phyloP scores from a whole-genome alignment of 2,113 vertebrate genomes.

The Hippocampus guttulatus region DNA sequence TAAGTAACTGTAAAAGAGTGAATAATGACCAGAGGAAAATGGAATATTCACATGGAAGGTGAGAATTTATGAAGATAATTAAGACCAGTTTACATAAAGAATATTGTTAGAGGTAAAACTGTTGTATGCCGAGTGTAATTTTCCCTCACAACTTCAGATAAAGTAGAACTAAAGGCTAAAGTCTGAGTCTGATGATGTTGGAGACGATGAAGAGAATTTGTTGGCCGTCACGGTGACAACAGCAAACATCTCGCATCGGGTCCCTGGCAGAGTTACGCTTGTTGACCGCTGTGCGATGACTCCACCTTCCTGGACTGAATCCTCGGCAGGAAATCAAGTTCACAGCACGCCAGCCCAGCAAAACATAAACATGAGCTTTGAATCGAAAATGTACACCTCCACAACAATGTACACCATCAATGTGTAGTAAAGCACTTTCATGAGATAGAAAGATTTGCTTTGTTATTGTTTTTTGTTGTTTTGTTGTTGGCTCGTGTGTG shows the following conservation, averaged over 20 bases:
- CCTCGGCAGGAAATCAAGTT: slow-evolving; percentile 37
- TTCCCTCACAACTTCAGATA: background rate
- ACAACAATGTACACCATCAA: slow-evolving; percentile 1
- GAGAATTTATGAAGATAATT: background rate
- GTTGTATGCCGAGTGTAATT: background rate
- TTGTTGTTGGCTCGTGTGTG: too few relatives aligned
- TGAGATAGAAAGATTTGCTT: background rate
- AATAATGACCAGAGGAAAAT: background rate
- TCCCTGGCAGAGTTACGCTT: background rate
- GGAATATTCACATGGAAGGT: background rate
- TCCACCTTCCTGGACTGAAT: slow-evolving; percentile 11
- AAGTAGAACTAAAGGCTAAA: background rate
- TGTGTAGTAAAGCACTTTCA: background rate
- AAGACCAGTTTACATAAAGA: background rate
- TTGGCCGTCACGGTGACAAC: slow-evolving; percentile 1
- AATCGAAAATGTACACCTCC: background rate
- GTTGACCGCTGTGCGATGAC: slow-evolving; percentile 23
- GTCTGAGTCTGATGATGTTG: background rate
- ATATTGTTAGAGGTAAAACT: background rate
- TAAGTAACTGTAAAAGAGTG: slow-evolving; percentile 1
- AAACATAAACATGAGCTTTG: slow-evolving; percentile 1
- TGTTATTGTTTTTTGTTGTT: background rate
- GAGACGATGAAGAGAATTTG: background rate
- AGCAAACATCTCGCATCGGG: slow-evolving; percentile 6
- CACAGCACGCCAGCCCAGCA: slow-evolving; percentile 33